phyloP scores from a whole-genome alignment of 2,797 vertebrate genomes.

The Ptychadena robeensis region DNA sequence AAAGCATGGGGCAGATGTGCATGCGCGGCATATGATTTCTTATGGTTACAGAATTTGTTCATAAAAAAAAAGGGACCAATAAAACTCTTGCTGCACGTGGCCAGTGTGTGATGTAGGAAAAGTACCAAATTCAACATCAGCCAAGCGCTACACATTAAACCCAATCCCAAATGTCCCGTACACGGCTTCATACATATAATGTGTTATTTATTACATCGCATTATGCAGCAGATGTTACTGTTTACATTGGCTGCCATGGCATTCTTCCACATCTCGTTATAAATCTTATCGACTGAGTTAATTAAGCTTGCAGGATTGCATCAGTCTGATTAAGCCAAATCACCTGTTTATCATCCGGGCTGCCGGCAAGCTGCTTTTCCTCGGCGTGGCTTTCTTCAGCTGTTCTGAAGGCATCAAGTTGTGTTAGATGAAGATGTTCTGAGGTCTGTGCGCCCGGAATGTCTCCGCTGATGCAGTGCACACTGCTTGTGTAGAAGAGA shows the following conservation, averaged over 20 bases:
- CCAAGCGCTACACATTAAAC: neutral
- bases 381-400: constrained; percentile 61
- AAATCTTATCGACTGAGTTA: neutral
- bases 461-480: constrained; percentile 61
- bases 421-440: constrained; percentile 24
- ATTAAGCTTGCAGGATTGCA: neutral
- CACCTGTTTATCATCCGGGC: constrained; percentile 40
- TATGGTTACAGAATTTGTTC: too few relatives aligned
- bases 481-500: constrained; percentile 61
- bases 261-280: neutral
- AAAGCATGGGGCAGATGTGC: too few relatives aligned
- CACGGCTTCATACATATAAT: neutral
- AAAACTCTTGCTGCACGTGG: too few relatives aligned
- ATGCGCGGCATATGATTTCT: too few relatives aligned
- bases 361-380: constrained; percentile 27
- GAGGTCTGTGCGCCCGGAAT: constrained; percentile 5
- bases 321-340: neutral
- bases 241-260: neutral
- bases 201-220: neutral
- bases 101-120: neutral
- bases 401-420: neutral
- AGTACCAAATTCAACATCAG: neutral
- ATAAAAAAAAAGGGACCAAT: too few relatives aligned
- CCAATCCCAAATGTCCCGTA: neutral
- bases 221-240: constrained; percentile 10